phyloP scores from a whole-genome alignment of 2,888 invertebrate genomes.

The Caenorhabditis macrosperma region DNA sequence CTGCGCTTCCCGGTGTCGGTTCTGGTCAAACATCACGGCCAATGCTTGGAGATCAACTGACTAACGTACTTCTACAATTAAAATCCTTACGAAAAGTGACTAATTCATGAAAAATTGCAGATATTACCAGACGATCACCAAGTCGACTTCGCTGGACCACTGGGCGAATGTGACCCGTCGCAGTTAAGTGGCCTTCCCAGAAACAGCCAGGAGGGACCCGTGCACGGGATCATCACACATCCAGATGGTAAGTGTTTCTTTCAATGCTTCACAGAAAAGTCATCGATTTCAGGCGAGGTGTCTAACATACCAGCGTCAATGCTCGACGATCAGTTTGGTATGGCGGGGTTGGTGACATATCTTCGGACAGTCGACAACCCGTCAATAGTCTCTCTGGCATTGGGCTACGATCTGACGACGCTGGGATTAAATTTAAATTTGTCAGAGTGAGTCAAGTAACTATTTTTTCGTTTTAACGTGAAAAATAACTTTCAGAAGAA shows the following conservation, averaged over 20 bases:
- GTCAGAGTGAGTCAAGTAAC: conserved; percentile 85
- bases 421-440: conserved; percentile 98
- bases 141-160: conserved; percentile 28
- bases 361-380: conserved; percentile 98
- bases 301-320: conserved; percentile 98
- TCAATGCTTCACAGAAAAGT: neutral
- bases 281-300: conserved; percentile 87
- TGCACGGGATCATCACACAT: conserved; percentile 64
- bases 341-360: conserved; percentile 97
- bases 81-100: conserved; percentile 4
- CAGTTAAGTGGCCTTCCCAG: conserved; percentile 36
- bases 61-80: conserved; percentile 38
- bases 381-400: conserved; percentile 93
- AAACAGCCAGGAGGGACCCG: conserved; percentile 35
- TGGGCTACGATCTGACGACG: conserved; percentile 97
- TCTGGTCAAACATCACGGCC: conserved; percentile 46
- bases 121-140: conserved; percentile 44
- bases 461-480: neutral
- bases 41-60: conserved; percentile 55
- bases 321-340: conserved; percentile 99
- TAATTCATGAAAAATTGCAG: conserved; percentile 16
- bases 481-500: conserved; percentile 71
- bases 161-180: conserved; percentile 42
- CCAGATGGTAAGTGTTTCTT: conserved; percentile 62
- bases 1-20: conserved; percentile 91